These are phyloP conservation scores for Anolis carolinensis DNA, from an alignment of 2,113 vertebrate species.

Conservation along the genomic window DNA sequence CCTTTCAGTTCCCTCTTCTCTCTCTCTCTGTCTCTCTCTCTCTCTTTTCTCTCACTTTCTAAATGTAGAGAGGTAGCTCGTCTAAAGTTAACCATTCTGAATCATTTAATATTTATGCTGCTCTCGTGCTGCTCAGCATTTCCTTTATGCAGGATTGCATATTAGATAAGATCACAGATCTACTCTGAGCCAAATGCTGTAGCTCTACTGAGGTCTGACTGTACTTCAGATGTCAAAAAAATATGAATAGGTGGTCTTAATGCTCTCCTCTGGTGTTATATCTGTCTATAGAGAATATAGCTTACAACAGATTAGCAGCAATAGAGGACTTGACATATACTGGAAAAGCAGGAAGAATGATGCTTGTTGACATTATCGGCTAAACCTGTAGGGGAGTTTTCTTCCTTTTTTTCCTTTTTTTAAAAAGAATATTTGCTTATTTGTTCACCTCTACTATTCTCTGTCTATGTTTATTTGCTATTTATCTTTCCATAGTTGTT, in stretches of 20 bases:
- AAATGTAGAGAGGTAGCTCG: slow-evolving; percentile 59
- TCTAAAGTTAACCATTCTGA: slow-evolving; percentile 55
- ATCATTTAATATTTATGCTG: slow-evolving; percentile 62
- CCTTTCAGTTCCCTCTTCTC: slow-evolving; percentile 59
- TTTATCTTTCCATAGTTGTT: slow-evolving; percentile 69
- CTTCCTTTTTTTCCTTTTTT: slow-evolving; percentile 52
- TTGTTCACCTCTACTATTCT: slow-evolving; percentile 58
- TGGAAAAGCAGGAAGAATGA: slow-evolving; percentile 63
- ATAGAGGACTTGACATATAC: slow-evolving; percentile 68
- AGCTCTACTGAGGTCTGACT: slow-evolving; percentile 69
- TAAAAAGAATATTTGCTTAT: slow-evolving; percentile 65
- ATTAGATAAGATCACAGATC: slow-evolving; percentile 66
- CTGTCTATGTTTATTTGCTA: slow-evolving; percentile 47
- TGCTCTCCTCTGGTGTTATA: slow-evolving; percentile 67
- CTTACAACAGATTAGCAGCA: slow-evolving; percentile 78
- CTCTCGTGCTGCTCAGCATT: slow-evolving; percentile 49
- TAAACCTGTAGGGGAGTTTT: slow-evolving; percentile 74
- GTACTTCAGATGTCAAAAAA: slow-evolving; percentile 72
- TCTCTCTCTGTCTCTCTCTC: slow-evolving; percentile 56
- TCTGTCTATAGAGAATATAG: slow-evolving; percentile 75
- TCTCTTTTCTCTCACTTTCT: slow-evolving; percentile 49
- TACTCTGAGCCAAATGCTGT: slow-evolving; percentile 57
- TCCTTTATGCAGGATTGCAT: slow-evolving; percentile 61
- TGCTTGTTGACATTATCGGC: slow-evolving; percentile 74
- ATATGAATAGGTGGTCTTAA: slow-evolving; percentile 75